Percentiles rank a stretch among this genome's conserved stretches.
Evolutionary conservation across 2,113 vertebrate species (phyloP).

Genomic region (Bubo scandiacus): DNA sequence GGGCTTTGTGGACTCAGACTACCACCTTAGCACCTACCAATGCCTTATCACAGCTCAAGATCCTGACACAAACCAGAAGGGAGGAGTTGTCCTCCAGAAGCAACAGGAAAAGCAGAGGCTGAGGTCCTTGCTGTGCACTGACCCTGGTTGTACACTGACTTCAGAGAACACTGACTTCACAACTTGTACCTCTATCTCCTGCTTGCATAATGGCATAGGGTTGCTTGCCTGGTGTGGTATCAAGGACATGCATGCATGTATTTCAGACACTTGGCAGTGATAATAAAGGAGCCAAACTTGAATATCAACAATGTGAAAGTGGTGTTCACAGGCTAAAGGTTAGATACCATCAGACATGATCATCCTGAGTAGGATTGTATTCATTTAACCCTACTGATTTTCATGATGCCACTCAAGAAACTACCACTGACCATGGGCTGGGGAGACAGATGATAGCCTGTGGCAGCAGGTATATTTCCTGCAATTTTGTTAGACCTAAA

Average conservation of each 20-base stretch:
- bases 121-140: background rate
- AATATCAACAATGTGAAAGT: background rate
- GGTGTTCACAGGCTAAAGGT: background rate
- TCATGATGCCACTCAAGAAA: background rate
- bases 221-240: background rate
- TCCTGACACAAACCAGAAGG: background rate
- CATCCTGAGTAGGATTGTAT: background rate
- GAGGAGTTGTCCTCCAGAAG: background rate
- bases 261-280: background rate
- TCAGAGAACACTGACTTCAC: background rate
- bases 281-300: background rate
- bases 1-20: background rate
- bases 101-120: background rate
- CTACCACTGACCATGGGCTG: background rate
- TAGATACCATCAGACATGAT: background rate
- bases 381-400: background rate
- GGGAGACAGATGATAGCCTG: accelerated
- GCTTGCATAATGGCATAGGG: accelerated
- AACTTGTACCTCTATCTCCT: background rate
- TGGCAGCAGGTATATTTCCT: background rate
- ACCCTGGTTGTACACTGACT: background rate
- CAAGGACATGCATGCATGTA: accelerated
- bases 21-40: background rate
- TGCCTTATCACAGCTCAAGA: background rate
- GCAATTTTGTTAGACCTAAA: background rate